A percentile compares a stretch with the other conserved stretches of the same genome.
phyloP scores from a whole-genome alignment of 2,113 vertebrate species.

The Oplegnathus fasciatus region DNA sequence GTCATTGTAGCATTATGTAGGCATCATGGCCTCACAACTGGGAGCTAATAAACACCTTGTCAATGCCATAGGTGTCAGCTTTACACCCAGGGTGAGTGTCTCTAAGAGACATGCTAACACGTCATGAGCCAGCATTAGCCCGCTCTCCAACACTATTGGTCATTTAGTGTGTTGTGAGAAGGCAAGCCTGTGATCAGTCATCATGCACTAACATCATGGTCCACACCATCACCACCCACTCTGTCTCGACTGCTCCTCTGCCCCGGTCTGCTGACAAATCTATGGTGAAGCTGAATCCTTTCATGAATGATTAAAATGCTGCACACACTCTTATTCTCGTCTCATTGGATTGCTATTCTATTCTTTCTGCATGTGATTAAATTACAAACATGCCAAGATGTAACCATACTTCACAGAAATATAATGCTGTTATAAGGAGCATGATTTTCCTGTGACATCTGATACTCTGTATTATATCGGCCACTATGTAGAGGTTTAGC shows the following conservation, averaged over 20 bases:
- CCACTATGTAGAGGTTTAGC: slow-evolving; percentile 55
- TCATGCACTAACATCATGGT: slow-evolving; percentile 32
- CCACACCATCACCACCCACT: slow-evolving; percentile 61
- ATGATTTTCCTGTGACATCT: slow-evolving; percentile 59
- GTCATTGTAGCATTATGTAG: slow-evolving; percentile 51
- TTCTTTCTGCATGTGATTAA: slow-evolving; percentile 41
- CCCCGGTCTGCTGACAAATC: slow-evolving; percentile 49
- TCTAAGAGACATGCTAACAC: slow-evolving; percentile 66
- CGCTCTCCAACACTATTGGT: slow-evolving; percentile 48
- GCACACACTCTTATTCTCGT: slow-evolving; percentile 5
- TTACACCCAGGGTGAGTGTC: slow-evolving; percentile 69
- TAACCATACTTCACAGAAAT: slow-evolving; percentile 39
- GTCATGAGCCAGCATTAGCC: slow-evolving; percentile 59
- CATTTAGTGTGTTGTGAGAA: slow-evolving; percentile 59
- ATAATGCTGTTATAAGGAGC: slow-evolving; percentile 47
- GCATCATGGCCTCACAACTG: slow-evolving; percentile 63
- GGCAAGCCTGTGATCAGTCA: slow-evolving; percentile 56
- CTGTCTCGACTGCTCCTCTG: slow-evolving; percentile 59
- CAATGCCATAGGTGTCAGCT: slow-evolving; percentile 72
- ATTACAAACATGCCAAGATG: slow-evolving; percentile 62
- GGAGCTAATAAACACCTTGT: slow-evolving; percentile 84
- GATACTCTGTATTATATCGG: slow-evolving; percentile 55
- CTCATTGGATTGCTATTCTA: slow-evolving; percentile 31
- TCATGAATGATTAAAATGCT: slow-evolving; percentile 47
- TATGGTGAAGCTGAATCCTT: slow-evolving; percentile 40